Conservation (phyloP, 37 sponge, comb jelly and placozoan genomes). For the Hormiphora californensis region DNA sequence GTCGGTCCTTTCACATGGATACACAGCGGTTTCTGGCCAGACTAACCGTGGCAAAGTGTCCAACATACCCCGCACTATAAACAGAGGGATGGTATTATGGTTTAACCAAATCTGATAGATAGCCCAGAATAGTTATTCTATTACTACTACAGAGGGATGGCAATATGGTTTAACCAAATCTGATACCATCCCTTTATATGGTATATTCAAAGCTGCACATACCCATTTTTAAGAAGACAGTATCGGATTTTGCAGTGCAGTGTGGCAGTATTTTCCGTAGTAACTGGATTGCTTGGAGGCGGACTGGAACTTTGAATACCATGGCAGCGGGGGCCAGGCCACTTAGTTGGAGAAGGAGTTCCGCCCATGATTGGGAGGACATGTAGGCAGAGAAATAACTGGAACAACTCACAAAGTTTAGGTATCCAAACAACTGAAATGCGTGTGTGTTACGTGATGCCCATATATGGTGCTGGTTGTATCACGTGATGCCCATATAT, state of each 20-base stretch:
- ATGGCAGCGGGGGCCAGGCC: slow-evolving; percentile 1
- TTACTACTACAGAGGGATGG: too few relatives aligned
- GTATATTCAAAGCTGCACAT: too few relatives aligned
- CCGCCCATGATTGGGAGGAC: slow-evolving; percentile 29
- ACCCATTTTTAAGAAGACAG: slow-evolving; percentile 9
- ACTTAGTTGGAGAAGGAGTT: not conserved
- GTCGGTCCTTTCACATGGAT: not conserved
- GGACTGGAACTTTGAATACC: slow-evolving; percentile 35
- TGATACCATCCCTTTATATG: too few relatives aligned
- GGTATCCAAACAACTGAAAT: slow-evolving; percentile 43
- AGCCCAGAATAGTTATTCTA: too few relatives aligned
- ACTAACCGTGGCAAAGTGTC: slow-evolving; percentile 27
- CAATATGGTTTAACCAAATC: too few relatives aligned
- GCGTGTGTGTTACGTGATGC: too few relatives aligned
- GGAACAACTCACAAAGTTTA: slow-evolving; percentile 20
- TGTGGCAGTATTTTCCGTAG: slow-evolving; percentile 2
- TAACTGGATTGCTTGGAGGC: slow-evolving; percentile 30
- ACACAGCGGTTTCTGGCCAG: not conserved
- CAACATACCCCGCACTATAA: too few relatives aligned
- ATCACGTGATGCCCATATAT: too few relatives aligned
- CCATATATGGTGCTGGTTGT: too few relatives aligned
- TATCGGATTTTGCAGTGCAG: not conserved
- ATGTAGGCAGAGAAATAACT: slow-evolving; percentile 25
- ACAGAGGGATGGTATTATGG: too few relatives aligned
- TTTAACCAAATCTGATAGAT: too few relatives aligned